Evolutionary conservation across 1,140 invertebrate genomes (phyloP).

Genomic region (Zaprionus tsacasi): DNA sequence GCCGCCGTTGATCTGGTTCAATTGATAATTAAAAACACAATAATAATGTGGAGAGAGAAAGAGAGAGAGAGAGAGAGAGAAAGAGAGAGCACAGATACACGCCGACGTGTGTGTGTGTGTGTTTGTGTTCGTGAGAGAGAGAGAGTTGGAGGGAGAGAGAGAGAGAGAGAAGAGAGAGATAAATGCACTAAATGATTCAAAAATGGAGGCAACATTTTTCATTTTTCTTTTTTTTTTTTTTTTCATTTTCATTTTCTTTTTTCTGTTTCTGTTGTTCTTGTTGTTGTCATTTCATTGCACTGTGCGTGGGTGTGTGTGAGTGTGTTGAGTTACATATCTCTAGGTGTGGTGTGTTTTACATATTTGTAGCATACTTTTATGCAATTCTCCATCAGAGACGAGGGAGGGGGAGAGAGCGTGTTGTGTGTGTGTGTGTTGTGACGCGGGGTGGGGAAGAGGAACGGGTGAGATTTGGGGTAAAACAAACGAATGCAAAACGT

Average conservation of each 20-base stretch:
- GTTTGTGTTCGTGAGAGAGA: slow-evolving; percentile 6
- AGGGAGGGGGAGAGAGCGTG: not conserved
- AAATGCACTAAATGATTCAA: slow-evolving; percentile 76
- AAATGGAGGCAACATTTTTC: slow-evolving; percentile 50
- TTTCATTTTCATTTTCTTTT: too few species aligned
- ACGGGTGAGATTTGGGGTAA: not conserved
- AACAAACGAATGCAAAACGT: slow-evolving; percentile 30
- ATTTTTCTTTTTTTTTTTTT: not conserved
- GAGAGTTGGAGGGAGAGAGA: slow-evolving; percentile 65
- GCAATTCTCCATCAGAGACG: not conserved
- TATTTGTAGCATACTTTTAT: slow-evolving; percentile 36
- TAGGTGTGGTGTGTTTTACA: slow-evolving; percentile 13
- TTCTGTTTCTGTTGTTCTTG: slow-evolving; percentile 22
- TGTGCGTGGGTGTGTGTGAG: slow-evolving; percentile 3
- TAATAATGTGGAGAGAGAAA: slow-evolving; percentile 70
- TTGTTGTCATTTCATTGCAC: slow-evolving; percentile 29
- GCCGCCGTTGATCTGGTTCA: slow-evolving; percentile 72
- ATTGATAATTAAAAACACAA: slow-evolving; percentile 78
- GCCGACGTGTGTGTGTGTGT: slow-evolving; percentile 31
- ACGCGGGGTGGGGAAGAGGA: not conserved
- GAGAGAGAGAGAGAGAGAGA: slow-evolving; percentile 58
- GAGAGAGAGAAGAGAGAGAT: slow-evolving; percentile 73
- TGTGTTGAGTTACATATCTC: slow-evolving; percentile 1
- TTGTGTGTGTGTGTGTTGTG: not conserved
- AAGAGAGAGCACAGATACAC: slow-evolving; percentile 55